These are phyloP conservation scores for Chionis minor DNA, from an alignment of 2,113 vertebrate species.

Conservation along the genomic window DNA sequence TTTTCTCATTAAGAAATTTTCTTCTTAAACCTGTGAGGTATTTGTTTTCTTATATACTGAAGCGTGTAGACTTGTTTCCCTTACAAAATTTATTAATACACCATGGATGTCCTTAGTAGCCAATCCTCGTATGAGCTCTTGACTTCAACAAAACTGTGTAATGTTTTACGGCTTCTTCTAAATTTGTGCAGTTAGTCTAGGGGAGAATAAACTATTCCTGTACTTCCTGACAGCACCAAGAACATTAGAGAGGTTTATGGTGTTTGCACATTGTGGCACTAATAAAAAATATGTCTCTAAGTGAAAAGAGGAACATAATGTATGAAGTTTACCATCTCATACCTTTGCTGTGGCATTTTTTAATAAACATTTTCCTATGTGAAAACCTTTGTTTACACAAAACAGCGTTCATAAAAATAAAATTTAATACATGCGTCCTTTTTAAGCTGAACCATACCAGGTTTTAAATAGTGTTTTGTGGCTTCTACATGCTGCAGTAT, in stretches of 20 bases:
- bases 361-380: neutral
- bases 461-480: neutral
- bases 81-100: neutral
- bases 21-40: neutral
- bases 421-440: neutral
- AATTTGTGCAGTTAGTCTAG: neutral
- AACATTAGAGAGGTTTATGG: neutral
- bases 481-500: neutral
- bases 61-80: neutral
- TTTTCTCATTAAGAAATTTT: neutral
- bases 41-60: neutral
- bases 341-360: neutral
- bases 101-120: neutral
- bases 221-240: neutral
- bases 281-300: neutral
- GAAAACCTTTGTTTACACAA: neutral
- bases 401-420: neutral
- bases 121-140: neutral
- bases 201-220: neutral
- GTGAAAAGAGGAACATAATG: neutral
- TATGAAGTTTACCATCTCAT: neutral
- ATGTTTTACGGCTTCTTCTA: neutral
- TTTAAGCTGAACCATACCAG: neutral
- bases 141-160: neutral
- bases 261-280: neutral